Conservation (phyloP, 2,113 vertebrate genomes). For the Sander vitreus region DNA sequence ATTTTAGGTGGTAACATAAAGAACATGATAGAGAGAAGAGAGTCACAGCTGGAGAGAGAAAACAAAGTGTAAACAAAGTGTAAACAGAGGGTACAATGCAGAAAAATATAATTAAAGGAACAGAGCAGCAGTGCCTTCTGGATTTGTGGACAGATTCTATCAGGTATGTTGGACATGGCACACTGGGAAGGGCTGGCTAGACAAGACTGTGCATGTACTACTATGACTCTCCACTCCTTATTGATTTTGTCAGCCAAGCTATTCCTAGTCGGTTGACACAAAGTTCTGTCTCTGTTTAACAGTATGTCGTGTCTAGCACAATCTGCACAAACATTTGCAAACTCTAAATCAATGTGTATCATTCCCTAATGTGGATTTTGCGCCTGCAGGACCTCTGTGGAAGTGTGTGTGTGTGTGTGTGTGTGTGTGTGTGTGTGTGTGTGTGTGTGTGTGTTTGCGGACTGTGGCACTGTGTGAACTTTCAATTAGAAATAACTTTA, state of each 20-base stretch:
- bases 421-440: conserved; percentile 34
- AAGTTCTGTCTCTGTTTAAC: conserved; percentile 24
- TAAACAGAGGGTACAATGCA: conserved; percentile 31
- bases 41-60: neutral
- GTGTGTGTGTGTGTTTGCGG: conserved; percentile 11
- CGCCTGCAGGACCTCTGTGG: neutral
- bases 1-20: conserved; percentile 22
- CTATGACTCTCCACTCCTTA: conserved; percentile 67
- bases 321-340: conserved; percentile 42
- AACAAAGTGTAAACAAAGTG: conserved; percentile 11
- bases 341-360: conserved; percentile 15
- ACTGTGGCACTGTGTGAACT: conserved; percentile 65
- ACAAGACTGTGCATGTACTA: conserved; percentile 52
- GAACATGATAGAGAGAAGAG: conserved; percentile 10
- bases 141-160: conserved; percentile 40
- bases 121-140: conserved; percentile 5
- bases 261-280: conserved; percentile 26
- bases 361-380: conserved; percentile 23
- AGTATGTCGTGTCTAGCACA: conserved; percentile 24
- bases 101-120: conserved; percentile 45
- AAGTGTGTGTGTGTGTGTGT: neutral
- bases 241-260: conserved; percentile 71
- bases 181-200: conserved; percentile 49
- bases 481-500: conserved; percentile 83
- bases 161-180: conserved; percentile 60